phyloP scores from a whole-genome alignment of 1,140 invertebrate species.

The Brachionus asplanchnoidis region DNA sequence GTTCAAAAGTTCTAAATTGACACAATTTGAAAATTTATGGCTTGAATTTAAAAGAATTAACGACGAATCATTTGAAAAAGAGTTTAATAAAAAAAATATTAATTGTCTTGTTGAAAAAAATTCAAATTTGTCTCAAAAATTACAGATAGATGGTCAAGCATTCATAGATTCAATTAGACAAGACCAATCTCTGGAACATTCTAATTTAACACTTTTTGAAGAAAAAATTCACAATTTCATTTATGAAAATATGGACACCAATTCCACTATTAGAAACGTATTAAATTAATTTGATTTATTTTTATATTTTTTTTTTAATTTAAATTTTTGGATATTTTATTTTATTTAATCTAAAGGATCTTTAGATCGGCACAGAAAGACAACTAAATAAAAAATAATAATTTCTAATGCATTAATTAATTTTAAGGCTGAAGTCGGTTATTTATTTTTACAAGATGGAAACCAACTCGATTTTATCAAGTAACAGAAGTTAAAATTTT shows the following conservation, averaged over 20 bases:
- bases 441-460: neutral
- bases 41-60: neutral
- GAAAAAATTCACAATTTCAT: slow-evolving; percentile 13
- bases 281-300: neutral
- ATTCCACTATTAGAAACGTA: slow-evolving; percentile 8
- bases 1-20: neutral
- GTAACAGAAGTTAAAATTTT: neutral
- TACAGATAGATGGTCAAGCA: neutral
- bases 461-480: neutral
- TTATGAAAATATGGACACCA: slow-evolving; percentile 4
- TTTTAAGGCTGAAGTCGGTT: neutral
- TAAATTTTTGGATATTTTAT: no score
- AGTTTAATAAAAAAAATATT: slow-evolving; percentile 27
- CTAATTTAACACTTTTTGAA: neutral
- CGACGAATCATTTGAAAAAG: neutral
- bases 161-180: neutral
- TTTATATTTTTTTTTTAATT: neutral
- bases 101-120: neutral
- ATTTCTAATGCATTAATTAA: no score
- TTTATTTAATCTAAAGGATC: no score
- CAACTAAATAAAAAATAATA: no score
- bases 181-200: neutral
- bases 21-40: neutral
- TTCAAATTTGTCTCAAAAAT: neutral
- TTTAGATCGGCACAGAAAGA: no score